These are phyloP conservation scores for Nomia melanderi DNA, from an alignment of 1,140 invertebrate species.

Conservation along the genomic window DNA sequence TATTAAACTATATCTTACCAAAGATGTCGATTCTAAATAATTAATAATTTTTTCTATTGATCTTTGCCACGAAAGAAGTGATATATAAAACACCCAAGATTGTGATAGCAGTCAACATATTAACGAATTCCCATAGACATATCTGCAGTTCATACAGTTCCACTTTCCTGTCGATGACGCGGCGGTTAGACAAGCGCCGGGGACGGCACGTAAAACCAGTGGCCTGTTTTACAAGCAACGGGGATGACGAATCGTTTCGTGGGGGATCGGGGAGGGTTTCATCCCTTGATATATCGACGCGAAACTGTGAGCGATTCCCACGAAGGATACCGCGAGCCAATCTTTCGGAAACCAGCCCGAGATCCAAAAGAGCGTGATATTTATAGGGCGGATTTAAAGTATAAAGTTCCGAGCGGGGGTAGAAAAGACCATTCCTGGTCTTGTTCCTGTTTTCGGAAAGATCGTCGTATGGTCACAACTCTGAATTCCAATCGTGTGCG, in stretches of 20 bases:
- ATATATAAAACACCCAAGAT: no score
- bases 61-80: no score
- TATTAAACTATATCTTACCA: no score
- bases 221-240: slow-evolving; percentile 71
- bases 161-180: slow-evolving; percentile 49
- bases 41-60: no score
- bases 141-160: slow-evolving; percentile 40
- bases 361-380: slow-evolving; percentile 80
- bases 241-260: slow-evolving; percentile 75
- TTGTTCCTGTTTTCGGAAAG: slow-evolving; percentile 77
- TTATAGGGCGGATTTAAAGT: slow-evolving; percentile 81
- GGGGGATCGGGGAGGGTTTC: slow-evolving; percentile 72
- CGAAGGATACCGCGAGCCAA: slow-evolving; percentile 80
- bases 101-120: no score
- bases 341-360: slow-evolving; percentile 81
- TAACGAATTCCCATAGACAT: not conserved
- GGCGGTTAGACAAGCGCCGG: slow-evolving; percentile 42
- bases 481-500: slow-evolving; percentile 57
- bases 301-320: slow-evolving; percentile 80
- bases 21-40: no score
- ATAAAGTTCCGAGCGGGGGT: slow-evolving; percentile 74
- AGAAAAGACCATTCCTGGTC: slow-evolving; percentile 63
- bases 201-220: slow-evolving; percentile 65
- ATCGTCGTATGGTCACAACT: slow-evolving; percentile 46
- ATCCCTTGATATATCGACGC: slow-evolving; percentile 80